Conservation (phyloP, 2,797 vertebrate genomes). For the Taeniopygia guttata region DNA sequence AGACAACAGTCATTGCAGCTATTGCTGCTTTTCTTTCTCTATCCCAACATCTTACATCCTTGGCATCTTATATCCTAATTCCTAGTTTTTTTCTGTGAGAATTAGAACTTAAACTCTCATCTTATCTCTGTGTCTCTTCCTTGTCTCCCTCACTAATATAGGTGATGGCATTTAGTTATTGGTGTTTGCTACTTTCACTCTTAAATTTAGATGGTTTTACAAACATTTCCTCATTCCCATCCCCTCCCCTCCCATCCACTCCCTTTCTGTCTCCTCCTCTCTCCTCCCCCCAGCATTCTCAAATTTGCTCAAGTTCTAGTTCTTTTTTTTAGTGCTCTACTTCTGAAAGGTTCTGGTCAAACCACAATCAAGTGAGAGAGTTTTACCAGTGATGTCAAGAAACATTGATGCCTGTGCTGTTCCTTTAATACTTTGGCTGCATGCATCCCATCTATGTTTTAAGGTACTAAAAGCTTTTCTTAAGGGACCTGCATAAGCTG, state of each 20-base stretch:
- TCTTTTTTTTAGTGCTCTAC: background rate
- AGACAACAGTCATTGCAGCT: background rate
- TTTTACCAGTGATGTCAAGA: background rate
- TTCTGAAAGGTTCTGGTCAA: background rate
- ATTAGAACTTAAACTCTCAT: background rate
- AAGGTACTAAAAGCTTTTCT: background rate
- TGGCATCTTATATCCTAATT: background rate
- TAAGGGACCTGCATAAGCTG: background rate
- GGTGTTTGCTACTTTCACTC: background rate
- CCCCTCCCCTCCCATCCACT: too few relatives aligned
- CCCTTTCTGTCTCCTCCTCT: too few relatives aligned
- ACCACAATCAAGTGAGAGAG: background rate
- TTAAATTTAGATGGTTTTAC: background rate
- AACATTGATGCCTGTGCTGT: background rate
- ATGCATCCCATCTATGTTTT: background rate
- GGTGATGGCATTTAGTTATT: background rate
- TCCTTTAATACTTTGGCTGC: background rate
- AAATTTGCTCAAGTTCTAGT: background rate
- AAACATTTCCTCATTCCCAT: background rate
- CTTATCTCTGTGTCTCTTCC: background rate
- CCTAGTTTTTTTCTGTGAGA: background rate
- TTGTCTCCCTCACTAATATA: background rate
- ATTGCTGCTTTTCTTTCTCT: background rate
- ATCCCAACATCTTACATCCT: background rate
- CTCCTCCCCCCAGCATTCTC: background rate